Base-by-base conservation (phyloP, 2,113 vertebrate genomes). In the Prietella phreatophila region DNA sequence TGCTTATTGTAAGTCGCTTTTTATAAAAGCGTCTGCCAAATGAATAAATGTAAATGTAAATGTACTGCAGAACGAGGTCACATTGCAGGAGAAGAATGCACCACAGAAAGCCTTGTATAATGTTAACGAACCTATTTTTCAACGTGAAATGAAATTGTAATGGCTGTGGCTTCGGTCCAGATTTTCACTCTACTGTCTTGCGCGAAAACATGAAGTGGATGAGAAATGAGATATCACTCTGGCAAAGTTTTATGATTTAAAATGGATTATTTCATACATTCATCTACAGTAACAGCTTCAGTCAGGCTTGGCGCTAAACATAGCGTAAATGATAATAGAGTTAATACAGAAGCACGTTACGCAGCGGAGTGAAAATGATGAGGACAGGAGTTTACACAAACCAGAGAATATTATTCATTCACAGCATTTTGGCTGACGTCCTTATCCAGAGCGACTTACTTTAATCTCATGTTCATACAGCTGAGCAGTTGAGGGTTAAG, bases 131-230 rank as follows among this genome's bases (percentile, higher is more conserved):
- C n/a, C 2, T 81, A n/a, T 2, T 58, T 81, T 53, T 50, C 53
- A 7, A 47, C n/a, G 5, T 53, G 10, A 63, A 71, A 42, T 0
- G 10, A 53, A 61, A 82, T 90, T 50, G 63, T 56, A 86, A 87
- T 82, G 56, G 50, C 50, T 9, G 50, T 25, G 47, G 10, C 39
- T 6, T 53, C 39, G 53, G 75, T 39, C 61, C 86, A 86, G 56
- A 80, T 83, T 86, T 85, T 85, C 69, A 82, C 80, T 83, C 30
- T 71, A 22, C 8, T 33, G 25, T 55, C 53, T 83, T 36, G 58
- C 33, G 30, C 1, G 33, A 50, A 15, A 60, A 27, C 27, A 71
- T 27, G 17, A 81, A 73, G 6, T 27, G 7, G 11, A 69, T 86
- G 27, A 76, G 39, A 75, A 56, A 83, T 17, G 36, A 71, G 19